phyloP scores from a whole-genome alignment of 2,113 vertebrate species.

The Riparia riparia region DNA sequence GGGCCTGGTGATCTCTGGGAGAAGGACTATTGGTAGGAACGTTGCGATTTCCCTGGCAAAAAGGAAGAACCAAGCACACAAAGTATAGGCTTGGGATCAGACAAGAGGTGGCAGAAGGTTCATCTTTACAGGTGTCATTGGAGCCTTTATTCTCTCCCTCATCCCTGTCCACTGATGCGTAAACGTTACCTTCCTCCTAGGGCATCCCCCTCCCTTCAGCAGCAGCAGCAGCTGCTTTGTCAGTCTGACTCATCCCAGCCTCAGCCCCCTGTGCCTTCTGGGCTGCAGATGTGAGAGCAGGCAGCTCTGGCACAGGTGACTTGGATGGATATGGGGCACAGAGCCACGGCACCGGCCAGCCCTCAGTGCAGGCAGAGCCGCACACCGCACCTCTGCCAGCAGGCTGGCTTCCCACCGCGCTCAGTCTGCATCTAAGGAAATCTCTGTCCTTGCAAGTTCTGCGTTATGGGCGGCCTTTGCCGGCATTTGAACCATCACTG shows the following conservation, averaged over 20 bases:
- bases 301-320: background rate
- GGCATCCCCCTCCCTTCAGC: background rate
- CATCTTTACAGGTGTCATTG: background rate
- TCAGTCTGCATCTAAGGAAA: background rate
- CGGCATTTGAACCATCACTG: accelerated
- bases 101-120: background rate
- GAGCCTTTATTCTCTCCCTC: background rate
- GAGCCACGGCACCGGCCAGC: background rate
- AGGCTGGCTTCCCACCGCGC: background rate
- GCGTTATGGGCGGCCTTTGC: background rate
- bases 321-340: accelerated
- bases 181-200: background rate
- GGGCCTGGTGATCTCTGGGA: background rate
- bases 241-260: background rate
- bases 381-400: background rate
- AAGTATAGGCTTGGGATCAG: background rate
- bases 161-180: background rate
- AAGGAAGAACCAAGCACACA: background rate
- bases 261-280: background rate
- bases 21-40: background rate
- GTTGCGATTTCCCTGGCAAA: background rate
- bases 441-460: background rate
- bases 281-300: background rate
- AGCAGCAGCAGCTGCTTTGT: background rate
- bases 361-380: background rate